These are phyloP conservation scores for Hylyphantes graminicola DNA, from an alignment of 1,140 invertebrate species.

Conservation along the genomic window DNA sequence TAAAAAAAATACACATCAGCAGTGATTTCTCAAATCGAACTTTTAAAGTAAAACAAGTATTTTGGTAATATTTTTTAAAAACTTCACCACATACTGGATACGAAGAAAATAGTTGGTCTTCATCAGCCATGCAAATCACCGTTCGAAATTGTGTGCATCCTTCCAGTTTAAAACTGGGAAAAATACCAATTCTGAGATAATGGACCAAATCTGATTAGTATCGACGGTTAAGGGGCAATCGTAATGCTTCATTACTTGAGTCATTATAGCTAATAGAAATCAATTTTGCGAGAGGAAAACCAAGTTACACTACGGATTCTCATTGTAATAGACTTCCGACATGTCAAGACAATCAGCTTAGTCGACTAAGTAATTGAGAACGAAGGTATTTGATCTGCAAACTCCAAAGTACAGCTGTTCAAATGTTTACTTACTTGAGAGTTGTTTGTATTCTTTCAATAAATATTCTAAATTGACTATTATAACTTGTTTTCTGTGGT, in stretches of 20 bases:
- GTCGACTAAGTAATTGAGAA: not conserved
- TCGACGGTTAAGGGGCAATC: conserved; percentile 31
- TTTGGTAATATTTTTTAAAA: not conserved
- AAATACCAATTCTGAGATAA: conserved; percentile 42
- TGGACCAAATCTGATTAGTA: conserved; percentile 46
- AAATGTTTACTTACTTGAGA: too few species aligned
- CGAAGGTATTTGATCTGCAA: too few species aligned
- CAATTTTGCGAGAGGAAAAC: conserved; percentile 32
- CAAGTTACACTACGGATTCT: conserved; percentile 44
- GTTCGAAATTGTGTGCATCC: not conserved
- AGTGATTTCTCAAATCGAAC: not conserved
- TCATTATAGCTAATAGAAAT: conserved; percentile 42
- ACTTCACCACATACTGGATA: not conserved
- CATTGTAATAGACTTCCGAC: conserved; percentile 42
- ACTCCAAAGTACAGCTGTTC: too few species aligned
- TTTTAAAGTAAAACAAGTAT: not conserved
- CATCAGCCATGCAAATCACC: conserved; percentile 27
- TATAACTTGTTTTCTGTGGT: too few species aligned
- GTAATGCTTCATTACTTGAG: conserved; percentile 51
- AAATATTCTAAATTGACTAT: too few species aligned
- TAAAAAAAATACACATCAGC: not conserved
- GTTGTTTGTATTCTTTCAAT: too few species aligned
- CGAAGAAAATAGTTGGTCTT: not conserved
- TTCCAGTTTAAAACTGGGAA: conserved; percentile 14
- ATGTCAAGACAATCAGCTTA: conserved; percentile 25